A percentile compares a stretch with the other conserved stretches of the same genome.
Evolutionary conservation across 2,888 invertebrate species (phyloP).

Genomic region (Eupithecia abbreviata): DNA sequence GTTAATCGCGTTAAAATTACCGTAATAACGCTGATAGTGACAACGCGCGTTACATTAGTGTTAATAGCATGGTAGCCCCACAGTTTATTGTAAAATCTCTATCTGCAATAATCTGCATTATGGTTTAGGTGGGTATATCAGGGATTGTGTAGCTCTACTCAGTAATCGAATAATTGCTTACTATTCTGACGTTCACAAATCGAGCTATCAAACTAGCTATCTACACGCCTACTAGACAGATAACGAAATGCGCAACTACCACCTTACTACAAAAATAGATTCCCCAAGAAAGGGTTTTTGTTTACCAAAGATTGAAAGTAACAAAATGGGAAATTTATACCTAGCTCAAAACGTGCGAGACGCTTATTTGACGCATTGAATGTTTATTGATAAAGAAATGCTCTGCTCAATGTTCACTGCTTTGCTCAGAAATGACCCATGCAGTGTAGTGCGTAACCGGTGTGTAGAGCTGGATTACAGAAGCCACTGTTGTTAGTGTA

Average conservation of each 20-base stretch:
- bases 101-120: neutral
- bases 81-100: neutral
- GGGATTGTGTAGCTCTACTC: neutral
- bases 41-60: no score
- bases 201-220: neutral
- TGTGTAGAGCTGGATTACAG: slow-evolving; percentile 3
- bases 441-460: slow-evolving; percentile 7
- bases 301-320: neutral
- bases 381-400: neutral
- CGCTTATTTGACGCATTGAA: neutral
- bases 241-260: neutral
- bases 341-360: neutral
- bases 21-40: no score
- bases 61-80: no score
- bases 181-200: neutral
- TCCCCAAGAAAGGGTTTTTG: neutral
- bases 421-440: neutral
- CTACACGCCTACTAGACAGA: neutral
- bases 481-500: slow-evolving; percentile 1
- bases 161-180: neutral
- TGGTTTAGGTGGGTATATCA: neutral
- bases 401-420: neutral
- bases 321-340: neutral
- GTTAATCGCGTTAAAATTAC: no score
- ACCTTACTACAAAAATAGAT: neutral